phyloP scores from a whole-genome alignment of 2,113 vertebrate species.

The Xenopus borealis region DNA sequence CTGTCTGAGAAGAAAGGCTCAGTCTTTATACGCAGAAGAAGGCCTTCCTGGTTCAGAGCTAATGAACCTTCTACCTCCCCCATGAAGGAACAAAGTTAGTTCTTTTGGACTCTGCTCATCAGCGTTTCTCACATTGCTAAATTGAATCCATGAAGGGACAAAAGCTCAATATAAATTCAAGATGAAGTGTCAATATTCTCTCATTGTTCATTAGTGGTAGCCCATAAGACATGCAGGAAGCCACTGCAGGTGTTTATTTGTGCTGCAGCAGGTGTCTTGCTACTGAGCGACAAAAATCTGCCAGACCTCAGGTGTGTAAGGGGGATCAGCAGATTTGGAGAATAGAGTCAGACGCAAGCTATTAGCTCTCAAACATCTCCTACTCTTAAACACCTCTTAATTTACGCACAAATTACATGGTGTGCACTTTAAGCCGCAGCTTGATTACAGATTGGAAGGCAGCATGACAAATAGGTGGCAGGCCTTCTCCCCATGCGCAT shows the following conservation, averaged over 20 bases:
- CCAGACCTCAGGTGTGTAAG: conserved; percentile 29
- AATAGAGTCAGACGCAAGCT: conserved; percentile 34
- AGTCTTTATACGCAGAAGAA: too few species aligned
- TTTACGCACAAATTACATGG: conserved; percentile 42
- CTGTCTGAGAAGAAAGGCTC: too few species aligned
- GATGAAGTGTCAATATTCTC: too few species aligned
- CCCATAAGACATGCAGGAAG: background rate
- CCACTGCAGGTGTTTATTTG: conserved; percentile 22
- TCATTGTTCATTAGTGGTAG: too few species aligned
- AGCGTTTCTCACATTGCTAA: too few species aligned
- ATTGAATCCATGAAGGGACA: too few species aligned
- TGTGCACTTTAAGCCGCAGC: conserved; percentile 39
- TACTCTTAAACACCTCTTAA: conserved; percentile 44
- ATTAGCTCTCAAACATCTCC: conserved; percentile 44
- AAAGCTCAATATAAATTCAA: too few species aligned
- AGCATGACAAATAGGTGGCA: conserved; percentile 43
- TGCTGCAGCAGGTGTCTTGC: background rate
- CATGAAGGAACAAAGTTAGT: too few species aligned
- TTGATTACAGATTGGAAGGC: conserved; percentile 41
- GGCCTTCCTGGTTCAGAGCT: too few species aligned
- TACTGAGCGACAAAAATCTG: background rate
- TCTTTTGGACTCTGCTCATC: too few species aligned
- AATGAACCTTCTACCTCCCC: too few species aligned
- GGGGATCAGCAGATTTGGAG: background rate
- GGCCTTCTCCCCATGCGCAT: conserved; percentile 28